Base-by-base conservation (phyloP, 2,888 invertebrate species). In the Podotricha telesiphe region DNA sequence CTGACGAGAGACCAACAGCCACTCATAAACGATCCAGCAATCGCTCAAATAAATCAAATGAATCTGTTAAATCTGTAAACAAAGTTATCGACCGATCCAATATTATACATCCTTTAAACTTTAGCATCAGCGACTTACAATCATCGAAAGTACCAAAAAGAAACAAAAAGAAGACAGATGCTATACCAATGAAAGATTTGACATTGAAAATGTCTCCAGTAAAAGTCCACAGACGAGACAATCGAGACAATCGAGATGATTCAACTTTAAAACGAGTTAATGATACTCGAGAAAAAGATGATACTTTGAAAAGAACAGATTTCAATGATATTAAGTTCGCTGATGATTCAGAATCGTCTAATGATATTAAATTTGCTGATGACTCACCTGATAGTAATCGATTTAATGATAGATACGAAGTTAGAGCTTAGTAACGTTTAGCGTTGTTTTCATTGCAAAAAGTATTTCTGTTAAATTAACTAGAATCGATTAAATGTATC, bases 301-400 rank as follows among this genome's bases (percentile, higher is more conserved):
- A 93, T 70, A 88, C 89, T 0, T 80, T 95, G 13, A 94, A 94
- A 78, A 92, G 94, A 75, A 93, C 94, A 59, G 94, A 94, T 76
- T 87, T 95, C 66, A 94, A 94, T 65, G 96, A 96, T 75, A 94
- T 96, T 59, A 95, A 94, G 79, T 96, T 95, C 81, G 96, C 95
- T 8, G 96, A 96, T 78, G 96, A 96, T 75, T 95, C 94, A 0
- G 94, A 94, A 78, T 91, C 92, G 28, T 93, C 93, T 0, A 88
- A 86, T 72, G 93, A 93, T 76, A 91, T 92, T 7, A 90, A 88
- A 77, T 92, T 90, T 73, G 91, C 87, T 15, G 93, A 91, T 68
- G 93, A 91, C 74, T 92, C 93, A 1, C 91, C 93, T 1, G 93
- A 93, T 76, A 91, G 91, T 76, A 93, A 93, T 81, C 85, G 84